Percentiles rank a stretch among this genome's conserved stretches.
Evolutionary conservation across 2,113 vertebrate genomes (phyloP).

Genomic region (Procavia capensis): DNA sequence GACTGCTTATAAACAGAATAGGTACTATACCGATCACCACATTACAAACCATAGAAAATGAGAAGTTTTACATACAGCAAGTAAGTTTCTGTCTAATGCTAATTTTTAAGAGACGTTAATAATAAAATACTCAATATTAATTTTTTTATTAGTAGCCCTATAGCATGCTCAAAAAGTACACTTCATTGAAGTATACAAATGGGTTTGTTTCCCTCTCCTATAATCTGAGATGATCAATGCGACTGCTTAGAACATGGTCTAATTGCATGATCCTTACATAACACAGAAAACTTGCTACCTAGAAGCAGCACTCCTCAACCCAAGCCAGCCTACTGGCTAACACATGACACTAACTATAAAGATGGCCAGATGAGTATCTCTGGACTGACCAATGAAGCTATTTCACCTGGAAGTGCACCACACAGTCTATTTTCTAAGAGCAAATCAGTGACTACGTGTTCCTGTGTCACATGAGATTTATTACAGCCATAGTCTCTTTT

Average conservation of each 20-base stretch:
- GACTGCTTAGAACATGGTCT: not conserved
- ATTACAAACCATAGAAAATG: not conserved
- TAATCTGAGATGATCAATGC: not conserved
- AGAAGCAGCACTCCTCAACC: not conserved
- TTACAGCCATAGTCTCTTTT: not conserved
- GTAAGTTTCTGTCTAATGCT: slow-evolving; percentile 10
- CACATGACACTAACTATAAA: not conserved
- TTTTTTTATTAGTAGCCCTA: slow-evolving; percentile 24
- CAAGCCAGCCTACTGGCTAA: not conserved
- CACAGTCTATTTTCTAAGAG: not conserved
- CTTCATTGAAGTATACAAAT: not conserved
- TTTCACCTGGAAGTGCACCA: not conserved
- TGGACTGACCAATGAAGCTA: not conserved
- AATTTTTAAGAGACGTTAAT: slow-evolving; percentile 33
- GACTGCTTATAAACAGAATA: not conserved
- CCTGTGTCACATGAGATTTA: not conserved
- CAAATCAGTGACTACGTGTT: not conserved
- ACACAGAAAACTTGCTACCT: slow-evolving; percentile 22
- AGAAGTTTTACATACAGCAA: not conserved
- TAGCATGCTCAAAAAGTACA: not conserved
- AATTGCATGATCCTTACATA: not conserved
- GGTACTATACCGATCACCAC: not conserved
- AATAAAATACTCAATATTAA: slow-evolving; percentile 29
- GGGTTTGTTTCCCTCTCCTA: not conserved
- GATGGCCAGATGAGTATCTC: not conserved